Percentiles rank a stretch among this genome's conserved stretches.
Evolutionary conservation across 2,888 invertebrate genomes (phyloP).

Genomic region (Napeogenes sylphis): DNA sequence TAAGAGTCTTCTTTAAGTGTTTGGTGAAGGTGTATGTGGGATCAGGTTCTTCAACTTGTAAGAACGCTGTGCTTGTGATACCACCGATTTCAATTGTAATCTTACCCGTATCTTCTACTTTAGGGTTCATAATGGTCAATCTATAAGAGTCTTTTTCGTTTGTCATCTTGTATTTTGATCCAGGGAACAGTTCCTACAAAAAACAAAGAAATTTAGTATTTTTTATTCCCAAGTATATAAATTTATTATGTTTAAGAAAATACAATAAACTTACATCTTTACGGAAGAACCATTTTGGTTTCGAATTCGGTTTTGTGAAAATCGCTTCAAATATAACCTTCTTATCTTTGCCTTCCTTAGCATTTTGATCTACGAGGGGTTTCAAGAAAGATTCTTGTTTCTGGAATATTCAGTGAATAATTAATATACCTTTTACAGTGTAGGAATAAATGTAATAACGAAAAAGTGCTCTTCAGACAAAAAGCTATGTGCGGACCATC

Average conservation of each 20-base stretch:
- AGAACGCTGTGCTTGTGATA: slow-evolving; percentile 90
- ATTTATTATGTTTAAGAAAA: not conserved
- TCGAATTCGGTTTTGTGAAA: slow-evolving; percentile 97
- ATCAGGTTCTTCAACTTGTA: slow-evolving; percentile 98
- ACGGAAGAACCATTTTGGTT: slow-evolving; percentile 94
- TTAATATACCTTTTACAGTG: not conserved
- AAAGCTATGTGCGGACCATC: slow-evolving; percentile 63
- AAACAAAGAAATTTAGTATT: slow-evolving; percentile 23
- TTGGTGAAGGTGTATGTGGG: slow-evolving; percentile 96
- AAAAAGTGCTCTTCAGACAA: slow-evolving; percentile 70
- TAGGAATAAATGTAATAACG: slow-evolving; percentile 53
- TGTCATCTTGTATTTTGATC: slow-evolving; percentile 97
- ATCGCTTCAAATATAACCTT: slow-evolving; percentile 95
- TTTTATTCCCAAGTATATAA: not conserved
- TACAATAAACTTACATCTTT: slow-evolving; percentile 87
- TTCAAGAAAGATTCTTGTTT: slow-evolving; percentile 96
- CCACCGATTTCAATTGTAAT: slow-evolving; percentile 97
- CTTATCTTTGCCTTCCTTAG: slow-evolving; percentile 97
- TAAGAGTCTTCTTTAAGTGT: slow-evolving; percentile 90
- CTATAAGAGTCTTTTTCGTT: slow-evolving; percentile 94
- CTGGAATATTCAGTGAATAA: slow-evolving; percentile 71
- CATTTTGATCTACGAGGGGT: slow-evolving; percentile 95
- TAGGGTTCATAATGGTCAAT: slow-evolving; percentile 92
- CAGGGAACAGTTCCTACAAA: slow-evolving; percentile 92
- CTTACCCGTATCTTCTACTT: slow-evolving; percentile 97